These are phyloP conservation scores for Drosophila fungiperda DNA, from an alignment of 2,888 invertebrate genomes.

Conservation along the genomic window DNA sequence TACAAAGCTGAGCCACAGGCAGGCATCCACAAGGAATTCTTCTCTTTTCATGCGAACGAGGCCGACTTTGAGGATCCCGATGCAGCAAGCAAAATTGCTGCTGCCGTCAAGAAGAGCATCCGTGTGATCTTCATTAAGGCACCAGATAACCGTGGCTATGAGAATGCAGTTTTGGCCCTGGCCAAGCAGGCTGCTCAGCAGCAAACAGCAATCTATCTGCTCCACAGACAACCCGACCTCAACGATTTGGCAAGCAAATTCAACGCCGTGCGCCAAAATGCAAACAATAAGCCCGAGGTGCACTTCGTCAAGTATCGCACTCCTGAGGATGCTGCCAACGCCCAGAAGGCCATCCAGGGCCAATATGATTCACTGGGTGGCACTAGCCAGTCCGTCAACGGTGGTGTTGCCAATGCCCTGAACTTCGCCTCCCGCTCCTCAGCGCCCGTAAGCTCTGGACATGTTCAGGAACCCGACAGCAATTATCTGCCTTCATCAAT, in stretches of 20 bases:
- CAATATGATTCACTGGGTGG: slow-evolving; percentile 76
- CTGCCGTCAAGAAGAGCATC: slow-evolving; percentile 69
- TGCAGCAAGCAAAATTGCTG: slow-evolving; percentile 58
- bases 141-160: slow-evolving; percentile 77
- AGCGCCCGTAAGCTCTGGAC: slow-evolving; percentile 45
- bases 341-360: slow-evolving; percentile 74
- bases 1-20: slow-evolving; percentile 54
- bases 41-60: slow-evolving; percentile 73
- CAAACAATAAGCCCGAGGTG: slow-evolving; percentile 72
- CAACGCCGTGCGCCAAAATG: slow-evolving; percentile 66
- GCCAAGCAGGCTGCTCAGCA: slow-evolving; percentile 80
- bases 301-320: slow-evolving; percentile 81
- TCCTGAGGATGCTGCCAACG: slow-evolving; percentile 75
- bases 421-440: slow-evolving; percentile 78
- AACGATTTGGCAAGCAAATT: slow-evolving; percentile 74
- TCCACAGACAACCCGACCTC: slow-evolving; percentile 76
- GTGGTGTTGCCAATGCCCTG: slow-evolving; percentile 76
- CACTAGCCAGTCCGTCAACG: slow-evolving; percentile 61
- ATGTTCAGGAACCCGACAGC: slow-evolving; percentile 53
- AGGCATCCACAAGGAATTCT: slow-evolving; percentile 76
- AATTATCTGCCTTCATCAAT: slow-evolving; percentile 73
- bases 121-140: slow-evolving; percentile 79
- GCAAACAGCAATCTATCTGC: slow-evolving; percentile 78
- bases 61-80: slow-evolving; percentile 70
- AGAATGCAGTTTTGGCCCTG: slow-evolving; percentile 74